phyloP scores from a whole-genome alignment of 2,797 vertebrate species.

The Sebastiscus tertius region DNA sequence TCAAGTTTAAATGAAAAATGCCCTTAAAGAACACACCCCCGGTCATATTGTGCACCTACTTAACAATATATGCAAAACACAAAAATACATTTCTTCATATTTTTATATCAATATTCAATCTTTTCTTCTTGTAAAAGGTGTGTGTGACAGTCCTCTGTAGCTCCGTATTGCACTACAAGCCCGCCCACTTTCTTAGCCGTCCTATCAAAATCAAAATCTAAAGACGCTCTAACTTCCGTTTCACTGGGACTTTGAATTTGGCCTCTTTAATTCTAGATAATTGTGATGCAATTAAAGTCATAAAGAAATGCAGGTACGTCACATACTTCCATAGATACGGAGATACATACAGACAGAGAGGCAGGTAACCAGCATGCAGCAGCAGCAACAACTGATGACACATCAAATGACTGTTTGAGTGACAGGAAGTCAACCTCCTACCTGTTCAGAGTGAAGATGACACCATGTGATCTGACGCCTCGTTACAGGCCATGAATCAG shows the following conservation, averaged over 20 bases:
- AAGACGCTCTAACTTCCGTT: too few relatives aligned
- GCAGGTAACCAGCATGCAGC: background rate
- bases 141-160: too few relatives aligned
- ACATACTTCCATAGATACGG: background rate
- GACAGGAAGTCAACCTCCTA: conserved; percentile 38
- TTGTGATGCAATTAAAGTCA: background rate
- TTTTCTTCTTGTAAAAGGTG: too few relatives aligned
- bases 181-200: too few relatives aligned
- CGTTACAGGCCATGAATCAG: conserved; percentile 29
- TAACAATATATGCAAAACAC: too few relatives aligned
- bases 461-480: conserved; percentile 46
- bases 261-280: background rate
- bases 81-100: too few relatives aligned
- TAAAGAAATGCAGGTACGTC: background rate
- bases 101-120: too few relatives aligned
- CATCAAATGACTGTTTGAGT: conserved; percentile 14
- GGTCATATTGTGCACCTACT: too few relatives aligned
- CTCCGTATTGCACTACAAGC: too few relatives aligned
- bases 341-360: background rate
- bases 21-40: accelerated
- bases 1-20: too few relatives aligned
- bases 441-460: conserved; percentile 33
- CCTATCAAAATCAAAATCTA: too few relatives aligned
- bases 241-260: background rate
- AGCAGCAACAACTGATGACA: conserved; percentile 4